A percentile compares a stretch with the other conserved stretches of the same genome.
Evolutionary conservation across 2,797 vertebrate genomes (phyloP).

Genomic region (Pangasius larnaudii): DNA sequence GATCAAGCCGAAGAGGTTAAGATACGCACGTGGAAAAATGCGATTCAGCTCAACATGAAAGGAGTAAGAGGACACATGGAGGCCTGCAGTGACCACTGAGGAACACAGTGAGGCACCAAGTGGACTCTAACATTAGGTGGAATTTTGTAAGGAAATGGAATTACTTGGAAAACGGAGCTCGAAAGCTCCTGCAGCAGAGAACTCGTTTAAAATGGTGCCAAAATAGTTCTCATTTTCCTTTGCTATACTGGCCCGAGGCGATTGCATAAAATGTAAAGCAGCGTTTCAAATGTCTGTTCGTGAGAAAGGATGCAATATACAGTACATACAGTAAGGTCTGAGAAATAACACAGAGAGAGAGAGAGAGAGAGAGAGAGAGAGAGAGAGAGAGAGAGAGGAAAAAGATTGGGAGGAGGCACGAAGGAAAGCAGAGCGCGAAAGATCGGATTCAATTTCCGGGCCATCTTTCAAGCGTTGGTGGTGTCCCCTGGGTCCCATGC

Average conservation of each 20-base stretch:
- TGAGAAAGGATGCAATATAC: background rate
- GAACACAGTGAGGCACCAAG: constrained; percentile 4
- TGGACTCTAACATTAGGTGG: background rate
- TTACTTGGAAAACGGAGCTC: background rate
- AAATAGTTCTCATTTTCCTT: background rate
- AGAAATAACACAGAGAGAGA: background rate
- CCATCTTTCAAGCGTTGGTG: constrained; percentile 52
- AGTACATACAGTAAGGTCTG: background rate
- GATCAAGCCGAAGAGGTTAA: constrained; percentile 34
- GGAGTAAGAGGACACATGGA: constrained; percentile 15
- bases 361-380: constrained; percentile 6
- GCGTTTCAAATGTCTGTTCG: background rate
- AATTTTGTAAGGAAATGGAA: background rate
- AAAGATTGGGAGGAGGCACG: background rate
- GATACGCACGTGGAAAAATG: background rate
- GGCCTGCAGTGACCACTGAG: constrained; percentile 18
- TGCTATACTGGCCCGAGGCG: background rate
- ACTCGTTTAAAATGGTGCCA: background rate
- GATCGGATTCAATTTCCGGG: constrained; percentile 56
- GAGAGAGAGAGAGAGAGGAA: background rate
- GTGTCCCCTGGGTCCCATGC: constrained; percentile 53
- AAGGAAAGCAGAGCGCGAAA: constrained; percentile 22
- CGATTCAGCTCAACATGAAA: constrained; percentile 28
- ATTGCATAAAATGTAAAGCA: background rate
- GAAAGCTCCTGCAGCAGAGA: background rate